phyloP scores from a whole-genome alignment of 2,113 vertebrate genomes.

The Stegostoma tigrinum region DNA sequence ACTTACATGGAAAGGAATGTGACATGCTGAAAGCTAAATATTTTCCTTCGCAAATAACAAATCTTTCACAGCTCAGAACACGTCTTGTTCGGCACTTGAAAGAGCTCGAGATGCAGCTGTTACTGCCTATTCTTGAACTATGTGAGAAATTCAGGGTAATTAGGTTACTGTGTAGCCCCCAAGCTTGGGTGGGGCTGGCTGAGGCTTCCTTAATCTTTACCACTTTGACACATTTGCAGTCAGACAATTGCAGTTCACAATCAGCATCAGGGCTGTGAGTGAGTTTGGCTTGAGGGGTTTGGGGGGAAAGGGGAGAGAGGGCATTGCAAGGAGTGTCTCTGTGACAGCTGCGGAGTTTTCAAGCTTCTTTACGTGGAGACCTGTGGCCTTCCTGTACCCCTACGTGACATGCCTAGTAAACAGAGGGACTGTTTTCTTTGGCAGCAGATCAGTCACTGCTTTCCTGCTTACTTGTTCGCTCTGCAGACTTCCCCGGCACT shows the following conservation, averaged over 20 bases:
- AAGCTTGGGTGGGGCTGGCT: background rate
- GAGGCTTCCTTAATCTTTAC: slow-evolving; percentile 29
- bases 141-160: slow-evolving; percentile 28
- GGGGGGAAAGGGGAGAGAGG: background rate
- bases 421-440: slow-evolving; percentile 25
- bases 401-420: slow-evolving; percentile 37
- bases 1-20: slow-evolving; percentile 10
- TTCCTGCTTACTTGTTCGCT: slow-evolving; percentile 10
- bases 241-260: background rate
- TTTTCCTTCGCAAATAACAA: slow-evolving; percentile 7
- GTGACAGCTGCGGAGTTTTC: slow-evolving; percentile 28
- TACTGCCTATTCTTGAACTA: slow-evolving; percentile 23
- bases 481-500: background rate
- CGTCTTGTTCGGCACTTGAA: background rate
- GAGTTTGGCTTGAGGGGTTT: background rate
- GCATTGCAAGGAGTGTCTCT: background rate
- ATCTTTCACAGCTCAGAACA: slow-evolving; percentile 14
- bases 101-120: slow-evolving; percentile 18
- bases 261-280: background rate
- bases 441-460: slow-evolving; percentile 18
- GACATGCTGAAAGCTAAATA: background rate
- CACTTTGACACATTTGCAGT: slow-evolving; percentile 30
- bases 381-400: slow-evolving; percentile 34
- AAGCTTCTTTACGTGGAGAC: slow-evolving; percentile 7
- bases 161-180: background rate